phyloP scores from a whole-genome alignment of 2,797 vertebrate species.

The Vultur gryphus region DNA sequence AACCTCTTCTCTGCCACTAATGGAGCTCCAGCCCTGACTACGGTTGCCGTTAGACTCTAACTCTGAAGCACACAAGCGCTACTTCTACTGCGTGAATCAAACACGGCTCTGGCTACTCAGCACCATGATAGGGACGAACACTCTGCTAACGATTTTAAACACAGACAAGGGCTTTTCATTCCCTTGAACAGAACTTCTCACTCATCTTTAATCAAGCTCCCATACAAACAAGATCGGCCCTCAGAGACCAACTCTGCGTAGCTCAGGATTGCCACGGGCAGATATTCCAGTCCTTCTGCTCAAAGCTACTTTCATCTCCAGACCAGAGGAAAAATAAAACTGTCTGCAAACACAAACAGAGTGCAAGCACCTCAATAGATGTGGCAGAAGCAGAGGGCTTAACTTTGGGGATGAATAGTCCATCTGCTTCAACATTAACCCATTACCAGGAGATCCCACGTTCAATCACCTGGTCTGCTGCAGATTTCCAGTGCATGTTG shows the following conservation, averaged over 20 bases:
- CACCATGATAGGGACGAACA: not conserved
- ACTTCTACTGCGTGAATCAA: not conserved
- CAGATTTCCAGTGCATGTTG: not conserved
- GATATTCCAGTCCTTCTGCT: not conserved
- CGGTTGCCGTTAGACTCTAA: accelerated
- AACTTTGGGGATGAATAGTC: not conserved
- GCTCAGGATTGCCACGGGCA: not conserved
- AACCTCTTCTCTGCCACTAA: not conserved
- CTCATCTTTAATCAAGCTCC: not conserved
- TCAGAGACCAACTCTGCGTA: not conserved
- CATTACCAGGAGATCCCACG: not conserved
- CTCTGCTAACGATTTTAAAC: not conserved
- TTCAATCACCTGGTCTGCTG: not conserved
- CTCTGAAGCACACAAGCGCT: not conserved
- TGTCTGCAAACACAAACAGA: not conserved
- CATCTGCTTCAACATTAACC: not conserved
- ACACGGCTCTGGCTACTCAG: not conserved
- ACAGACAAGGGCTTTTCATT: not conserved
- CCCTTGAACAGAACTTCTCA: not conserved
- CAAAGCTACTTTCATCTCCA: not conserved
- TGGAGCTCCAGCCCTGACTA: not conserved
- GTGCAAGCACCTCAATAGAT: not conserved
- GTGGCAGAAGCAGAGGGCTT: not conserved
- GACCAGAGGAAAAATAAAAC: not conserved
- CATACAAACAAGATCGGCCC: not conserved